These are phyloP conservation scores for Silurus glanis DNA, from an alignment of 2,113 vertebrate species.

Conservation along the genomic window DNA sequence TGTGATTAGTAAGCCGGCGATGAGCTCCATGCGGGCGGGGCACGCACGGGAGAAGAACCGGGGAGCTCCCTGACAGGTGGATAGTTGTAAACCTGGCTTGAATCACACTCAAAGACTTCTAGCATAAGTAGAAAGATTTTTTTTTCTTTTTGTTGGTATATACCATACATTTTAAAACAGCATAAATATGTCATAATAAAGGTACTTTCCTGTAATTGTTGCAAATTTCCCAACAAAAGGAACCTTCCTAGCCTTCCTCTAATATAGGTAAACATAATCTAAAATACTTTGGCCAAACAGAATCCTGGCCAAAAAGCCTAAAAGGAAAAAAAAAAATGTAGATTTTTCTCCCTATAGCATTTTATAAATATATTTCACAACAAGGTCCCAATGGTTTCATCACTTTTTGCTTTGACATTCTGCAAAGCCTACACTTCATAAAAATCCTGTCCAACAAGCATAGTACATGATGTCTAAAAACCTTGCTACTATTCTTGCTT, in stretches of 20 bases:
- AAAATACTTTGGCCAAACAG: too few relatives aligned
- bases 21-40: too few relatives aligned
- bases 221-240: neutral
- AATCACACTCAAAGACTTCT: neutral
- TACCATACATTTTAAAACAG: neutral
- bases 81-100: slow-evolving; percentile 21
- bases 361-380: neutral
- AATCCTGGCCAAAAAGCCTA: neutral
- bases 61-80: too few relatives aligned
- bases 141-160: neutral
- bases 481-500: neutral
- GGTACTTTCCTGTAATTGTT: neutral
- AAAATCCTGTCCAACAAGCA: neutral
- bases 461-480: neutral
- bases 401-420: neutral
- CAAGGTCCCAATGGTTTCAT: neutral
- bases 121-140: neutral
- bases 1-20: too few relatives aligned
- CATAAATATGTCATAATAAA: neutral
- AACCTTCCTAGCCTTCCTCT: neutral
- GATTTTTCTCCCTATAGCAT: neutral
- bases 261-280: too few relatives aligned
- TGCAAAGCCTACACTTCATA: neutral
- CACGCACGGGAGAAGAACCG: too few relatives aligned
- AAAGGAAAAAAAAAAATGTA: neutral